Conservation (phyloP, 1,140 invertebrate species). For the Chironomus striatipennis region DNA sequence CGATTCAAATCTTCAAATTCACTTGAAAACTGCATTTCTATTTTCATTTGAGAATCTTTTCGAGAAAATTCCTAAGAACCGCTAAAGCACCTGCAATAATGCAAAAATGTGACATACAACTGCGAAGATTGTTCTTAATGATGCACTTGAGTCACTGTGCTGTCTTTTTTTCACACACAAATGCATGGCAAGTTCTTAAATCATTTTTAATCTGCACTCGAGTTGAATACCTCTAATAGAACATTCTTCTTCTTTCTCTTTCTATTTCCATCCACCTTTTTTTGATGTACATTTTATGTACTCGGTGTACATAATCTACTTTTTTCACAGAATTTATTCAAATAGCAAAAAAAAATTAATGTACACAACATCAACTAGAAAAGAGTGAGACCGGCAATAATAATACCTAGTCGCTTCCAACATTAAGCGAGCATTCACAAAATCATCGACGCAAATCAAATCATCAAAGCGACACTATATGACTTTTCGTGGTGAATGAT, state of each 20-base stretch:
- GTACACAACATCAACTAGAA: background rate
- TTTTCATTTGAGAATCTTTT: too few relatives aligned
- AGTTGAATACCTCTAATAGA: background rate
- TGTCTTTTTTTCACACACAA: background rate
- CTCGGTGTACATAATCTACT: too few relatives aligned
- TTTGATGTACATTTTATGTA: too few relatives aligned
- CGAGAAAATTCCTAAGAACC: too few relatives aligned
- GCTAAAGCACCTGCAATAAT: too few relatives aligned
- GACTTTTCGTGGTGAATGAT: background rate
- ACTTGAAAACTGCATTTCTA: too few relatives aligned
- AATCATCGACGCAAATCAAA: constrained; percentile 8
- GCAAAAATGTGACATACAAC: background rate
- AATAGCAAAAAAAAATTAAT: too few relatives aligned
- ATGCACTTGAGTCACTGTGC: background rate
- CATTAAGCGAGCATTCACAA: background rate
- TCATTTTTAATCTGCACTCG: background rate
- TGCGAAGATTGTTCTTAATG: background rate
- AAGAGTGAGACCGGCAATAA: background rate
- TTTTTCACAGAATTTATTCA: too few relatives aligned
- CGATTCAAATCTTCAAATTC: too few relatives aligned
- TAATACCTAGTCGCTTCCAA: background rate
- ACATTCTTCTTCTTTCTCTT: too few relatives aligned
- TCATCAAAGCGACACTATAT: constrained; percentile 6
- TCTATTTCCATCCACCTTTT: too few relatives aligned
- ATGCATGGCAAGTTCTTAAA: background rate